Percentiles rank a stretch among this genome's conserved stretches.
These are phyloP conservation scores for Pangasianodon gigas DNA, from an alignment of 2,113 vertebrate genomes.

Conservation along the genomic window DNA sequence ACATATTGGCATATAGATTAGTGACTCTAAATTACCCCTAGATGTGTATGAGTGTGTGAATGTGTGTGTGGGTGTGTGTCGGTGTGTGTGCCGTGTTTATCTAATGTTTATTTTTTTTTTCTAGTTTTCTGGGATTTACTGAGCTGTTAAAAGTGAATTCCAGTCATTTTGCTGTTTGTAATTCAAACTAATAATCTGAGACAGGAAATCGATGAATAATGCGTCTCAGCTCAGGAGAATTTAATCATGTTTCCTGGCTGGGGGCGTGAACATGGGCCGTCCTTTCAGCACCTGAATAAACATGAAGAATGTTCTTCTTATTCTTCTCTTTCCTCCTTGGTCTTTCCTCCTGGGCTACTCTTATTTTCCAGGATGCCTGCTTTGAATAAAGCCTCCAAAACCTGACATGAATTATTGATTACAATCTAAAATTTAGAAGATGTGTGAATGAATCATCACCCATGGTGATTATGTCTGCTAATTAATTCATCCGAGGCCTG, in stretches of 20 bases:
- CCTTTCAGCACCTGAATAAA: not conserved
- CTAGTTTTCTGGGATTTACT: not conserved
- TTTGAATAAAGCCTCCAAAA: constrained; percentile 17
- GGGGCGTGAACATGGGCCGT: not conserved
- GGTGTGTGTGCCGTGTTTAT: no score
- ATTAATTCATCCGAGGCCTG: constrained; percentile 6
- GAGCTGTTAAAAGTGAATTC: not conserved
- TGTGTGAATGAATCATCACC: constrained; percentile 5
- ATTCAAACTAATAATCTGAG: not conserved
- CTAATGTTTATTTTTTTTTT: no score
- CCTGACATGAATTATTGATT: constrained; percentile 32
- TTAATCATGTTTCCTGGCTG: not conserved
- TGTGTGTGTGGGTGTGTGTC: no score
- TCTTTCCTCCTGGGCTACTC: not conserved
- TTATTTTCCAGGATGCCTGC: not conserved
- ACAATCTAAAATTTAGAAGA: constrained; percentile 11
- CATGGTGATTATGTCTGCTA: not conserved
- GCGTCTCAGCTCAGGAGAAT: not conserved
- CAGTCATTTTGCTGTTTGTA: not conserved
- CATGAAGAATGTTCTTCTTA: no score
- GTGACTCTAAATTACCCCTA: no score
- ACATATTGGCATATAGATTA: no score
- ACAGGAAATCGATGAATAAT: not conserved
- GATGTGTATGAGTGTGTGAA: no score
- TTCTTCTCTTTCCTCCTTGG: not conserved